phyloP scores from a whole-genome alignment of 2,113 vertebrate genomes.

The Triplophysa siluroides region DNA sequence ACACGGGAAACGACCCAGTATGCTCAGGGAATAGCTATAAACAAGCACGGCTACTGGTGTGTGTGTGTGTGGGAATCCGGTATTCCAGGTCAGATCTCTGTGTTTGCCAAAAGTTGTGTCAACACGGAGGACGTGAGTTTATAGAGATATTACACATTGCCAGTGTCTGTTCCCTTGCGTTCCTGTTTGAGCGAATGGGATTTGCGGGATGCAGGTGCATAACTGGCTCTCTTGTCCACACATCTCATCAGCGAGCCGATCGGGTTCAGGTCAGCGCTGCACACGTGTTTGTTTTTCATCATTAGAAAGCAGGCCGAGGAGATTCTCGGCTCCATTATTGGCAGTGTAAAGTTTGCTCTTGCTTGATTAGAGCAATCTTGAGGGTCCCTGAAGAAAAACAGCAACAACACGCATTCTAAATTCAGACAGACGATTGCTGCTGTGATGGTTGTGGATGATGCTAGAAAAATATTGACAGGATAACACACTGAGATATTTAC shows the following conservation, averaged over 20 bases:
- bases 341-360: slow-evolving; percentile 64
- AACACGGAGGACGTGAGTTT: slow-evolving; percentile 76
- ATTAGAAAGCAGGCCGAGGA: slow-evolving; percentile 73
- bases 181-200: slow-evolving; percentile 73
- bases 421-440: slow-evolving; percentile 36
- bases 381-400: slow-evolving; percentile 58
- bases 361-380: slow-evolving; percentile 63
- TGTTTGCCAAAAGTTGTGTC: slow-evolving; percentile 76
- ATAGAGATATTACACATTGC: slow-evolving; percentile 75
- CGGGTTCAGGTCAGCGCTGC: slow-evolving; percentile 69
- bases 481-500: slow-evolving; percentile 29
- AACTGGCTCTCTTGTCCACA: slow-evolving; percentile 62
- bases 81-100: slow-evolving; percentile 71
- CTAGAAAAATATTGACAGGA: background rate
- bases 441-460: slow-evolving; percentile 15
- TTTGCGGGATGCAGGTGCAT: slow-evolving; percentile 59
- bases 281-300: slow-evolving; percentile 78
- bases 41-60: slow-evolving; percentile 51
- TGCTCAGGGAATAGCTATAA: slow-evolving; percentile 59
- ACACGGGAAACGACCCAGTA: slow-evolving; percentile 71
- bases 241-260: slow-evolving; percentile 64
- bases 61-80: slow-evolving; percentile 62
- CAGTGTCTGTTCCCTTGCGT: slow-evolving; percentile 44
- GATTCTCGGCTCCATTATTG: slow-evolving; percentile 64
- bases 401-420: slow-evolving; percentile 55